phyloP scores from a whole-genome alignment of 2,797 vertebrate species.

The Sebastiscus tertius region DNA sequence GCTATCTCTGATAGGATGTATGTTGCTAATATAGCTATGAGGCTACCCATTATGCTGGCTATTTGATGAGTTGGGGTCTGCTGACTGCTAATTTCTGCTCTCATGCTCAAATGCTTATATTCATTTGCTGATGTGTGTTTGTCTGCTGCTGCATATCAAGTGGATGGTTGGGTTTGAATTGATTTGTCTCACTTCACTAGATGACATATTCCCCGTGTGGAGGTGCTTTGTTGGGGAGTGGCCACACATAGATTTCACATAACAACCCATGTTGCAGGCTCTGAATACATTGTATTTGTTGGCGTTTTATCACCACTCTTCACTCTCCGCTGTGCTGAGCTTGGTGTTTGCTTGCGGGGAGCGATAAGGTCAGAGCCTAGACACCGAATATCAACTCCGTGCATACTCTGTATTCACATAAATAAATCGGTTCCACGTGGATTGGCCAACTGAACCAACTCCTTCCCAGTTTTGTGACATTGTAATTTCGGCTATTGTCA shows the following conservation, averaged over 20 bases:
- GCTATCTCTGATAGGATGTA: neutral
- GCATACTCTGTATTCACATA: neutral
- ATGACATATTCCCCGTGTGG: neutral
- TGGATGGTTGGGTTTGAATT: neutral
- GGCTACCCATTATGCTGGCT: neutral
- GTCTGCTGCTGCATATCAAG: neutral
- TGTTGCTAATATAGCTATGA: neutral
- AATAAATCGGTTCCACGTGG: conserved; percentile 15
- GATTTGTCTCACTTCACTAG: neutral
- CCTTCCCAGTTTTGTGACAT: conserved; percentile 34
- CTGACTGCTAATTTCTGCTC: neutral
- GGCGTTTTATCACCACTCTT: neutral
- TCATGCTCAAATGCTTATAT: neutral
- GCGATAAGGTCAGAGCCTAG: conserved; percentile 23
- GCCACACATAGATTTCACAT: conserved; percentile 1
- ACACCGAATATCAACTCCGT: conserved; percentile 18
- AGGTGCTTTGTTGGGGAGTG: neutral
- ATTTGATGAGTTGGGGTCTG: neutral
- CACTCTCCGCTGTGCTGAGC: neutral
- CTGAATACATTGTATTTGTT: neutral
- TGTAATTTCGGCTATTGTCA: conserved; percentile 63
- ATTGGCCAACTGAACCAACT: conserved; percentile 3
- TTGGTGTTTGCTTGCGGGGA: neutral
- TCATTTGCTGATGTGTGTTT: neutral
- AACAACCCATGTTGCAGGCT: conserved; percentile 2